Base-by-base conservation (phyloP, 2,888 invertebrate genomes). In the Protophormia terraenovae region DNA sequence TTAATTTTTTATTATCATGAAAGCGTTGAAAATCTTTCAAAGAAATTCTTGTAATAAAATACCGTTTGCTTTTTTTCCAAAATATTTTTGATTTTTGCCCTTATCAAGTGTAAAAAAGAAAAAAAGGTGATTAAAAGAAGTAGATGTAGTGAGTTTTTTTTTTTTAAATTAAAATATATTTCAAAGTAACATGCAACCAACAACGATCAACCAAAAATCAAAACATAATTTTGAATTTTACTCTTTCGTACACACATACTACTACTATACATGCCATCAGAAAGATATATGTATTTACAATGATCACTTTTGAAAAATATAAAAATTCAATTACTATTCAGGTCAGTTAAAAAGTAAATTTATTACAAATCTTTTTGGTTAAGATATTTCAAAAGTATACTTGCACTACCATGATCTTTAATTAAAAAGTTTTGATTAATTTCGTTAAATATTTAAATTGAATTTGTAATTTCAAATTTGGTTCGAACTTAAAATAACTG, bases 1-100 rank as follows among this genome's bases (percentile, higher is more conserved):
- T 82, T 82, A 73, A 58, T 77, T 82, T 85, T 81, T 73, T 78
- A 64, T 82, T 78, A 78, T 82, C 82, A 85, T 71, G 55, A 78
- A 81, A 73, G 82, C 73, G 84, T 71, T 73, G 73, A 82, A 85
- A 82, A 82, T 82, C 62, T 82, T 69, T 78, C 45, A 62, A 75
- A 69, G 71, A 85, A 76, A 72, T 47, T 84, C 27, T 84, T 73
- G 77, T 77, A 60, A 84, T 67, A 72, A 67, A 84, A 84, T 73
- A 77, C 60, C 29, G 38, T 60, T 79, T 45, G 55, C 24, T 62
- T 50, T 19, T 22, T 35, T 22, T 50, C 10, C 22, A 22, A 50
- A 50, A 50, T 60, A 41, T 38, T 64, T 60, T 60, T 5, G 16
- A 41, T 58, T 35, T 53, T 62, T 14, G 10, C 41, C 35, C 75